Evolutionary conservation across 2,797 vertebrate species (phyloP).

Genomic region (Trematomus bernacchii): DNA sequence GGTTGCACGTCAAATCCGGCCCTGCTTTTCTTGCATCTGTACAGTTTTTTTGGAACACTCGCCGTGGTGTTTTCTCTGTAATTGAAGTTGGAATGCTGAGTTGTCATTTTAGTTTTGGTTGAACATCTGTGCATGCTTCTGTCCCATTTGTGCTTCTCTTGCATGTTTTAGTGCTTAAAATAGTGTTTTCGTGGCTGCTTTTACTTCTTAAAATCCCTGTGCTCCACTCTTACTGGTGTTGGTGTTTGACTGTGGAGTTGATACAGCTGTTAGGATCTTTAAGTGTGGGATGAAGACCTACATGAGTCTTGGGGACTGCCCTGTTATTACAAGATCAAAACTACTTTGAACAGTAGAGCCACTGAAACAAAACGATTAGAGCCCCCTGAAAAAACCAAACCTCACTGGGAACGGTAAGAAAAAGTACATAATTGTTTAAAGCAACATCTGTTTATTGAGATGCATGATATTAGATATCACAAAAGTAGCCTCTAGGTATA

Average conservation of each 20-base stretch:
- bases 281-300: conserved; percentile 63
- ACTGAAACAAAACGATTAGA: conserved; percentile 32
- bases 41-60: conserved; percentile 19
- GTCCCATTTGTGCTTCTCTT: conserved; percentile 32
- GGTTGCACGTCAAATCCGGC: conserved; percentile 59
- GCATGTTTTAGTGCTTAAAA: conserved; percentile 56
- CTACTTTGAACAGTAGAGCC: conserved; percentile 42
- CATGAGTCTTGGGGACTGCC: conserved; percentile 44
- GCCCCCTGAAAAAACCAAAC: conserved; percentile 1
- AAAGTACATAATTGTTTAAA: conserved; percentile 6
- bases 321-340: conserved; percentile 71
- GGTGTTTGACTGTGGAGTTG: conserved; percentile 43
- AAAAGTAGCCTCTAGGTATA: not conserved
- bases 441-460: conserved; percentile 10
- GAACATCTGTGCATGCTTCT: conserved; percentile 62
- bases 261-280: conserved; percentile 61
- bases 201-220: not conserved
- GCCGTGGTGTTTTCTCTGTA: conserved; percentile 61
- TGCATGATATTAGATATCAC: not conserved
- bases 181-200: conserved; percentile 11
- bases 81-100: conserved; percentile 46
- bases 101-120: conserved; percentile 64
- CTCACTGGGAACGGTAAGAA: not conserved
- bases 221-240: conserved; percentile 37
- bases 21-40: conserved; percentile 31